Conservation (phyloP, 2,797 vertebrate species). For the Cottoperca gobio region DNA sequence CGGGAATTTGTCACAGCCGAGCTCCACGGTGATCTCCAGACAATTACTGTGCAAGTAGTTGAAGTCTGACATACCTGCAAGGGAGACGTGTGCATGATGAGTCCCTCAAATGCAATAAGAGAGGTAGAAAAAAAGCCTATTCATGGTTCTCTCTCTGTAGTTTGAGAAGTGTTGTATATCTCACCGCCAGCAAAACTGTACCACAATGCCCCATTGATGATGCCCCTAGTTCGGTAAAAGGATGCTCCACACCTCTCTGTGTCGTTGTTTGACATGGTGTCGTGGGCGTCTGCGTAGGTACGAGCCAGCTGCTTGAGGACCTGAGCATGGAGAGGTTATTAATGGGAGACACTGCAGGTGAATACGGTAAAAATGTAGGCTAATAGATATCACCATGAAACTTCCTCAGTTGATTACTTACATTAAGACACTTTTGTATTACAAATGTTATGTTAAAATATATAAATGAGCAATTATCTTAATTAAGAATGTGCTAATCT, state of each 20-base stretch:
- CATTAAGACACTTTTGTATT: too few species aligned
- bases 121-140: not conserved
- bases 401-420: too few species aligned
- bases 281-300: conserved; percentile 92
- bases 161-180: conserved; percentile 26
- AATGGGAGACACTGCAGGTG: too few species aligned
- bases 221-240: conserved; percentile 89
- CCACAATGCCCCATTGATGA: conserved; percentile 97
- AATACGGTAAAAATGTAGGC: too few species aligned
- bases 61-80: conserved; percentile 96
- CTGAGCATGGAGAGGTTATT: conserved; percentile 71
- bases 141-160: not conserved
- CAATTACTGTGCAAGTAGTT: conserved; percentile 98
- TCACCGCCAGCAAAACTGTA: conserved; percentile 98
- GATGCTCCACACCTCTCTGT: conserved; percentile 92
- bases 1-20: conserved; percentile 97
- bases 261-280: conserved; percentile 92
- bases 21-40: conserved; percentile 95
- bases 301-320: conserved; percentile 92
- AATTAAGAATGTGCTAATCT: too few species aligned
- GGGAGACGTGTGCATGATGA: not conserved
- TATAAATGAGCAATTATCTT: too few species aligned
- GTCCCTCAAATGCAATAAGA: not conserved
- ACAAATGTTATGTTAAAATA: too few species aligned
- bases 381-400: too few species aligned